Conservation (phyloP, 2,113 vertebrate species). For the Rhodinocichla rosea region DNA sequence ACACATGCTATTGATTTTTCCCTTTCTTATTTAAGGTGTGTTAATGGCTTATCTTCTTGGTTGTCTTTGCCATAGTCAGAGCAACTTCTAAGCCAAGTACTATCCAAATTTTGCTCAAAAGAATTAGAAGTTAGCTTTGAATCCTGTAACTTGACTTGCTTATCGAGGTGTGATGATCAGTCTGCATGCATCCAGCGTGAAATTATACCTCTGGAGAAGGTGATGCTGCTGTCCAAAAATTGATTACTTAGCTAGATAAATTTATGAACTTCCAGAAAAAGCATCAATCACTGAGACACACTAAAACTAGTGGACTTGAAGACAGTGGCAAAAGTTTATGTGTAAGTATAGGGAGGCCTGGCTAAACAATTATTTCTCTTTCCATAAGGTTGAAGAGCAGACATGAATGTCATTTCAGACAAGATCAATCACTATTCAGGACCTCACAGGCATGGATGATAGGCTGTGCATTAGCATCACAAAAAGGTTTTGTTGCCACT, state of each 20-base stretch:
- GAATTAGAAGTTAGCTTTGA: neutral
- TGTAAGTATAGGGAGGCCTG: neutral
- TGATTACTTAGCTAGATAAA: neutral
- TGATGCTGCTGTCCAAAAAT: neutral
- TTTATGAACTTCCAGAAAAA: neutral
- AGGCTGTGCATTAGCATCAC: neutral
- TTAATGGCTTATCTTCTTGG: neutral
- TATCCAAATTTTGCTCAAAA: neutral
- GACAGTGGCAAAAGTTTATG: neutral
- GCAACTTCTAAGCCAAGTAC: neutral
- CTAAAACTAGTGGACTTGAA: neutral
- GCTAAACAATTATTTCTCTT: neutral
- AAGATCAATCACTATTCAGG: fast-evolving
- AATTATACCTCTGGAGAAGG: neutral
- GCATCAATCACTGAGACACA: neutral
- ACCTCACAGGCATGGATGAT: neutral
- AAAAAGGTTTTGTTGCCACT: neutral
- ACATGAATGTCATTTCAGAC: neutral
- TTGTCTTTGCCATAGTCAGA: neutral
- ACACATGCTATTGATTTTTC: neutral
- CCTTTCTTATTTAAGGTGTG: neutral
- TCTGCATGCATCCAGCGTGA: neutral
- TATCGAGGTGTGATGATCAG: neutral
- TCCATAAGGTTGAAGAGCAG: neutral
- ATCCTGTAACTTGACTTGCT: neutral